Conservation (phyloP, 2,888 invertebrate species). For the Harmothoe impar region DNA sequence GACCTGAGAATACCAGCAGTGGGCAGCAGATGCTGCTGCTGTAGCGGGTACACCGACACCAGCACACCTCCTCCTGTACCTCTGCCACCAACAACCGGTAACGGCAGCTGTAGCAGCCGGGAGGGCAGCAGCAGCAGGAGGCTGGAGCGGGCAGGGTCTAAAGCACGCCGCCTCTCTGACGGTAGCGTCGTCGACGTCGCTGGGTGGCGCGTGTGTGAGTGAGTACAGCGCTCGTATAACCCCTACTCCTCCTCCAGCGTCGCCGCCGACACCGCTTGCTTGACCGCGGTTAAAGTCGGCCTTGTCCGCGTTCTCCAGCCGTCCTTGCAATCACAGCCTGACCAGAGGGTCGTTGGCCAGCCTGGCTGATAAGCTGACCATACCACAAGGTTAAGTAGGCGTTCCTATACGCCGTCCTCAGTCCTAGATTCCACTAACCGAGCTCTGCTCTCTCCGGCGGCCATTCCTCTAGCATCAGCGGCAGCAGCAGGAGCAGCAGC, state of each 20-base stretch:
- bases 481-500: neutral
- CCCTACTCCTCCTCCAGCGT: neutral
- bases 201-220: neutral
- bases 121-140: neutral
- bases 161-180: constrained; percentile 12
- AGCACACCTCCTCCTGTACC: no score
- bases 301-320: neutral
- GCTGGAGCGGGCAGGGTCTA: neutral
- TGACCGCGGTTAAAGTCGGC: neutral
- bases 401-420: neutral
- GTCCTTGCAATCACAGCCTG: neutral
- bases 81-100: neutral
- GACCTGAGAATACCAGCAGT: neutral
- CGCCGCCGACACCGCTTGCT: neutral
- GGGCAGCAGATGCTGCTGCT: neutral
- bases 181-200: neutral
- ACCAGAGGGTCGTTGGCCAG: neutral
- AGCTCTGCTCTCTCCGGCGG: neutral
- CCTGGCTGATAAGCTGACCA: neutral
- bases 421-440: neutral
- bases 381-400: neutral
- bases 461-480: constrained; percentile 31
- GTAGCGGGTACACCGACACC: neutral
- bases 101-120: neutral
- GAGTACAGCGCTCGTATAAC: neutral